Evolutionary conservation across 2,888 invertebrate genomes (phyloP).

Genomic region (Dione vanillae): DNA sequence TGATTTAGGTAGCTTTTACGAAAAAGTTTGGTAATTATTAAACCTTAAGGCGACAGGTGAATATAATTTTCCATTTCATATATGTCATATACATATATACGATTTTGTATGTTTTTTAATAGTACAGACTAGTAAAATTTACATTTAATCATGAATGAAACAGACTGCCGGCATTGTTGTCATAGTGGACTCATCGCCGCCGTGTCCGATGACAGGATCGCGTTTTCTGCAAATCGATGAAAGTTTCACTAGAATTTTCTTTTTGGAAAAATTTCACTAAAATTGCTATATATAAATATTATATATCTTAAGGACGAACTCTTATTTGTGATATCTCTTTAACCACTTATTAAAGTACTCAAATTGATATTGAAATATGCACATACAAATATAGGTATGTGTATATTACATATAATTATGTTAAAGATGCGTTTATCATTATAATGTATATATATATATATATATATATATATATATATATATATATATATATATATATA

Average conservation of each 20-base stretch:
- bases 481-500: no score
- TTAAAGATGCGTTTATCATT: no score
- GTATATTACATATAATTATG: no score
- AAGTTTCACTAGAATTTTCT: constrained; percentile 10
- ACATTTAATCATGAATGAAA: constrained; percentile 3
- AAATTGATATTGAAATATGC: no score
- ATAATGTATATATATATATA: no score
- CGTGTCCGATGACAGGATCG: constrained; percentile 20
- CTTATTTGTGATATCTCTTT: no score
- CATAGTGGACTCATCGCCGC: constrained; percentile 20
- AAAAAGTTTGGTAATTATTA: not conserved
- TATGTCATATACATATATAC: not conserved
- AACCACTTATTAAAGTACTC: no score
- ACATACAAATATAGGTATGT: no score
- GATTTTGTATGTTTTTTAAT: not conserved
- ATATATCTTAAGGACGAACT: no score
- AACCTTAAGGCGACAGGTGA: not conserved
- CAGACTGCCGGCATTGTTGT: constrained; percentile 8
- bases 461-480: no score
- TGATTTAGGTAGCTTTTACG: not conserved
- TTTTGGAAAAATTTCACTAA: not conserved
- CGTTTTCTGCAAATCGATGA: constrained; percentile 27
- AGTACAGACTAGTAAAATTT: not conserved
- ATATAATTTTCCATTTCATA: not conserved
- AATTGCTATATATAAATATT: not conserved